Conservation (phyloP, 2,113 vertebrate species). For the Cavia porcellus region DNA sequence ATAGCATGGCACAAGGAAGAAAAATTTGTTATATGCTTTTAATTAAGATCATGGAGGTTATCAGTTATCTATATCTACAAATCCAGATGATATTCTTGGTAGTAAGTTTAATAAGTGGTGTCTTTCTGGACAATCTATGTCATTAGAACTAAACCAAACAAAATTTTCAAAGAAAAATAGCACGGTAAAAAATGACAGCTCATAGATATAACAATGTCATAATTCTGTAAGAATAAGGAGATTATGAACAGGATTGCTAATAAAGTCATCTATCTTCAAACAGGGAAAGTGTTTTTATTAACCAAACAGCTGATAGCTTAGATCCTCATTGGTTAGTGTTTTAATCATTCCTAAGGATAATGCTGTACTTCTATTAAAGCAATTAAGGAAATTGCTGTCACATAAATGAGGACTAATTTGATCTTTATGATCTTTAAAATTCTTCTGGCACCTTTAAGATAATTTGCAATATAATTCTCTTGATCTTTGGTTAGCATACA, state of each 20-base stretch:
- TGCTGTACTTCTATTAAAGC: not conserved
- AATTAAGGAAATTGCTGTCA: constrained; percentile 52
- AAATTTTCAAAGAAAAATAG: not conserved
- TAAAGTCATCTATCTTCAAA: not conserved
- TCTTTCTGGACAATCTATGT: not conserved
- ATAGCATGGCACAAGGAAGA: not conserved
- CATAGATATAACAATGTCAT: constrained; percentile 33
- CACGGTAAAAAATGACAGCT: not conserved
- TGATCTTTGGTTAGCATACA: not conserved
- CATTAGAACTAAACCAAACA: constrained; percentile 56
- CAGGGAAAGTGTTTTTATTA: not conserved
- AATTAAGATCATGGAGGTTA: not conserved
- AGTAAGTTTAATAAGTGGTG: not conserved
- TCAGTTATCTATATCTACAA: not conserved
- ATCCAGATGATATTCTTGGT: not conserved
- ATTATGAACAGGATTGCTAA: not conserved
- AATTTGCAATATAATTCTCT: not conserved
- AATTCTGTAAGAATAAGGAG: constrained; percentile 16
- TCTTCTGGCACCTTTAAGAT: not conserved
- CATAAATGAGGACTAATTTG: not conserved
- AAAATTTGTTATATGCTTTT: not conserved
- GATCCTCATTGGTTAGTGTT: not conserved
- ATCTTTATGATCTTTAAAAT: not conserved
- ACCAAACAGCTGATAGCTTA: not conserved
- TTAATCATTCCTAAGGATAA: not conserved